Conservation (phyloP, 2,888 invertebrate species). For the Margaritifera margaritifera region DNA sequence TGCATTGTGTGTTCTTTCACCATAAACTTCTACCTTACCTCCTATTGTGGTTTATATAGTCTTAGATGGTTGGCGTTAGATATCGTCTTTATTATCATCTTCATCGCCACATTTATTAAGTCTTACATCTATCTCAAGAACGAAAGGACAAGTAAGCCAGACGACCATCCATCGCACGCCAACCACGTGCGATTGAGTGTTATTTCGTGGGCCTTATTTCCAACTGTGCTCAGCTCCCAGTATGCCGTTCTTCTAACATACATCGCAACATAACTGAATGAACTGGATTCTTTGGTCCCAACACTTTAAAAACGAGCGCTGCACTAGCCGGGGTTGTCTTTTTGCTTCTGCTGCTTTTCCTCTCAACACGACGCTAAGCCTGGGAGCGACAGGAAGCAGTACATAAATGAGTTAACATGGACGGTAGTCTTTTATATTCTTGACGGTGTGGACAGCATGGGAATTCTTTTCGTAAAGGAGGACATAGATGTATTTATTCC, state of each 20-base stretch:
- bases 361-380: conserved; percentile 76
- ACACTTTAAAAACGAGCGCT: conserved; percentile 64
- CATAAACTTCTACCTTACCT: conserved; percentile 73
- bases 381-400: conserved; percentile 74
- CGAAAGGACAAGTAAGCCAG: conserved; percentile 9
- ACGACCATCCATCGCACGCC: not conserved
- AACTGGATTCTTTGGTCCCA: conserved; percentile 74
- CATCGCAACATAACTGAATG: conserved; percentile 59
- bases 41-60: conserved; percentile 65
- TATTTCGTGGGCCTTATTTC: conserved; percentile 76
- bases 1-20: conserved; percentile 65
- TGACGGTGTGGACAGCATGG: conserved; percentile 76
- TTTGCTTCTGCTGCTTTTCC: conserved; percentile 75
- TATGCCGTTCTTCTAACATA: conserved; percentile 75
- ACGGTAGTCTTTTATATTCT: conserved; percentile 77
- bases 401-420: conserved; percentile 75
- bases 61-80: conserved; percentile 73
- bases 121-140: conserved; percentile 15
- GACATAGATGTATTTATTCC: conserved; percentile 46
- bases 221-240: conserved; percentile 74
- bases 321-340: conserved; percentile 75
- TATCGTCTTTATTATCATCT: conserved; percentile 68
- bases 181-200: conserved; percentile 69
- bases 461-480: conserved; percentile 72
- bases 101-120: conserved; percentile 55